Conservation (phyloP, 2,797 vertebrate species). For the Ammospiza maritima region DNA sequence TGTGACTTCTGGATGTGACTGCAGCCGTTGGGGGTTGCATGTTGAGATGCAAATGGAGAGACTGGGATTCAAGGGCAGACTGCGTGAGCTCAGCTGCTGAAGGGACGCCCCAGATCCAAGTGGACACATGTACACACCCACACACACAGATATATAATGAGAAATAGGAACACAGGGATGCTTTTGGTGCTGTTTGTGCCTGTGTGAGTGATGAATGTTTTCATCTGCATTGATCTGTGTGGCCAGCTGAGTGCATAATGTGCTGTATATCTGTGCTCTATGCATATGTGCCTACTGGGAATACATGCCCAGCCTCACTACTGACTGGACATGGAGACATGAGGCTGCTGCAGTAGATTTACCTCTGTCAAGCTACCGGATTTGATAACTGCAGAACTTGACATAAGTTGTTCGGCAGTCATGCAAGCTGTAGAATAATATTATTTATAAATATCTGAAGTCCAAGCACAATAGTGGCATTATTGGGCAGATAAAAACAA, state of each 20-base stretch:
- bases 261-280: neutral
- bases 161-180: neutral
- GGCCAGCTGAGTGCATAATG: neutral
- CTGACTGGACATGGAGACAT: neutral
- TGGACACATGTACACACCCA: fast-evolving
- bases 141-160: neutral
- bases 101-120: neutral
- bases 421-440: neutral
- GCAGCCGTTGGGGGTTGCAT: fast-evolving
- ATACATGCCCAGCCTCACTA: neutral
- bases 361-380: neutral
- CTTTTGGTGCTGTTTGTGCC: neutral
- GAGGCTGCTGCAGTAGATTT: neutral
- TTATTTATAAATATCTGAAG: neutral
- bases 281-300: neutral
- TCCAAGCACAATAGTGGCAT: neutral
- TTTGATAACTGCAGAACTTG: neutral
- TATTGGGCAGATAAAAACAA: neutral
- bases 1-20: neutral
- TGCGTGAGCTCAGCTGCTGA: neutral
- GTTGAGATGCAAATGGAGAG: neutral
- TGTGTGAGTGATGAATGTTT: neutral
- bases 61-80: neutral
- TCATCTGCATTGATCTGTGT: neutral
- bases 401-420: neutral